Percentiles rank a stretch among this genome's conserved stretches.
These are phyloP conservation scores for Portevinia maculata DNA, from an alignment of 2,888 invertebrate genomes.

Conservation along the genomic window DNA sequence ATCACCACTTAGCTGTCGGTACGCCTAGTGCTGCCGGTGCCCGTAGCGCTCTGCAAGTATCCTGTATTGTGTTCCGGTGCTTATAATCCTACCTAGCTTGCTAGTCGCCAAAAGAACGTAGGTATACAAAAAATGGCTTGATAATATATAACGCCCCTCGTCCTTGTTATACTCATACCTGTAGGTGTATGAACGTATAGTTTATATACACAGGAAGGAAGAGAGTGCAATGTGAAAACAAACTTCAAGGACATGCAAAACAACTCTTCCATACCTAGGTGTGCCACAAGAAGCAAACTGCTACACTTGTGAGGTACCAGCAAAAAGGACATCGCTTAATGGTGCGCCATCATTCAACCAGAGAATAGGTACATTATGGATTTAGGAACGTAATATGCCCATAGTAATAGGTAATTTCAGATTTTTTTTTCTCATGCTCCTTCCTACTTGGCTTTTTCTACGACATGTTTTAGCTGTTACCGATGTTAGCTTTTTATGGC, in stretches of 20 bases:
- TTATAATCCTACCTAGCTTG: conserved; percentile 65
- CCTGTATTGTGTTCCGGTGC: conserved; percentile 70
- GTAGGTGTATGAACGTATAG: conserved; percentile 36
- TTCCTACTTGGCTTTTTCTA: conserved; percentile 6
- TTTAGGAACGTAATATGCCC: conserved; percentile 66
- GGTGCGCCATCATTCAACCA: conserved; percentile 67
- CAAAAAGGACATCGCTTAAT: conserved; percentile 71
- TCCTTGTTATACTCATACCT: conserved; percentile 65
- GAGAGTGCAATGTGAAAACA: conserved; percentile 73
- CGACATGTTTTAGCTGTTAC: neutral
- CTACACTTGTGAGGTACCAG: conserved; percentile 59
- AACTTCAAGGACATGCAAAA: conserved; percentile 74
- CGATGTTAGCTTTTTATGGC: conserved; percentile 27
- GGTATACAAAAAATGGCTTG: conserved; percentile 50
- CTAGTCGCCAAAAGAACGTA: conserved; percentile 39
- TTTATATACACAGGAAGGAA: conserved; percentile 64
- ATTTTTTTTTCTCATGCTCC: conserved; percentile 1
- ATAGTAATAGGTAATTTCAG: conserved; percentile 71
- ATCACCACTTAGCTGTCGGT: conserved; percentile 58
- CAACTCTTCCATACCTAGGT: conserved; percentile 38
- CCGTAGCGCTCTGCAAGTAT: conserved; percentile 41
- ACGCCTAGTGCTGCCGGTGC: conserved; percentile 43
- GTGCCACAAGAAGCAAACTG: conserved; percentile 48
- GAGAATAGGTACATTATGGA: conserved; percentile 67
- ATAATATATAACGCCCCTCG: conserved; percentile 66